Base-by-base conservation (phyloP, 2,113 vertebrate genomes). In the Regulus satrapa region DNA sequence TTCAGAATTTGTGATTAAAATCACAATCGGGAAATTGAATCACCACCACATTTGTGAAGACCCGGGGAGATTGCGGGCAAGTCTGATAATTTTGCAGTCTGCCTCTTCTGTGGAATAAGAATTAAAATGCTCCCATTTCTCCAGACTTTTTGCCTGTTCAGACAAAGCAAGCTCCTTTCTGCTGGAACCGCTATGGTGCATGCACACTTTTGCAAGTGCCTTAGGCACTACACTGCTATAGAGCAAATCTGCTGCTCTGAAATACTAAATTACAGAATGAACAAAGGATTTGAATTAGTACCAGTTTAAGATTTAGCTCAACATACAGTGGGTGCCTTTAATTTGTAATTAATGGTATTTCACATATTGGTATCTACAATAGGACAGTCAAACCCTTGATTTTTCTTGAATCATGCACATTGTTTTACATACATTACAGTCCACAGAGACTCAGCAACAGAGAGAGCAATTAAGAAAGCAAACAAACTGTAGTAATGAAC, bases 391-490 rank as follows among this genome's bases (percentile, higher is more conserved):
- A 83, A 56, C 2, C 14, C 64, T 73, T 88, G 46, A 55, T 94
- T 79, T 85, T 56, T 52, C n/a, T 88, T 69, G 59, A 92, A 61
- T 59, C 79, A 11, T 8, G 61, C 31, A 32, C 38, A 51, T 62
- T 75, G 67, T 69, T 89, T 87, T 83, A 85, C 56, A 55, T 52
- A 58, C 25, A 29, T 72, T 49, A 74, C 24, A 46, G 32, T 49
- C 88, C 46, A 72, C 54, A 67, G 78, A 95, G 92, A 85, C 55
- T 80, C 41, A 48, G 62, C 40, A 80, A 61, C 63, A 61, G 46
- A 78, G 56, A 73, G 49, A 80, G 68, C 89, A 92, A 96, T 92
- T 91, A 95, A 88, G 81, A 94, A 95, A 95, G 61, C 61, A 94
- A 92, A 95, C 41, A 94, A 82, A 75, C 79, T 62, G 56, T 55